phyloP scores from a whole-genome alignment of 2,113 vertebrate species.

The Festucalex cinctus region DNA sequence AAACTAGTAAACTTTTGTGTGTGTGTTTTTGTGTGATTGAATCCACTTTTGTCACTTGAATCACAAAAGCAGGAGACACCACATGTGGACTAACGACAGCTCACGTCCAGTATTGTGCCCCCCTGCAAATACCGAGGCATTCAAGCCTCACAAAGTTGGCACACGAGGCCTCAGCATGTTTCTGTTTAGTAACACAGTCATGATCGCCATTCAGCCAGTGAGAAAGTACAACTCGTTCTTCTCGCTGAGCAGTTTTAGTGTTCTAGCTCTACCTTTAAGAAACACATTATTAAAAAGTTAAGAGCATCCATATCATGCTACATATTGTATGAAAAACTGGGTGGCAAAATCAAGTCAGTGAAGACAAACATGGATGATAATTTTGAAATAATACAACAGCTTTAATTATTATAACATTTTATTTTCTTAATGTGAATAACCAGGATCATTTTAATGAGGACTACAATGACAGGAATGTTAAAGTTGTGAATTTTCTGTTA shows the following conservation, averaged over 20 bases:
- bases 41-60: background rate
- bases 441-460: background rate
- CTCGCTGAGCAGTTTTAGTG: background rate
- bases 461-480: conserved; percentile 3
- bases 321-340: background rate
- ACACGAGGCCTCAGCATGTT: conserved; percentile 36
- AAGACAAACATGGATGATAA: background rate
- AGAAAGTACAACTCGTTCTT: conserved; percentile 62
- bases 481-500: conserved; percentile 11
- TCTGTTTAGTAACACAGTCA: conserved; percentile 70
- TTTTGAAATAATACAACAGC: conserved; percentile 25
- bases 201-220: conserved; percentile 49
- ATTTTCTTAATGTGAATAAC: conserved; percentile 36
- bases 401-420: background rate
- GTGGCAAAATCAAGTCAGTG: background rate
- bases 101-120: conserved; percentile 26
- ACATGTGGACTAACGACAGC: conserved; percentile 16
- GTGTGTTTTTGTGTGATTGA: conserved; percentile 1
- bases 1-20: conserved; percentile 21
- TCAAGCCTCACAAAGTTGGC: conserved; percentile 55
- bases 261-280: background rate
- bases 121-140: conserved; percentile 33
- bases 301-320: background rate
- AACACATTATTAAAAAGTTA: background rate
- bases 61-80: conserved; percentile 8